Base-by-base conservation (phyloP, 2,797 vertebrate genomes). In the Smutsia gigantea region DNA sequence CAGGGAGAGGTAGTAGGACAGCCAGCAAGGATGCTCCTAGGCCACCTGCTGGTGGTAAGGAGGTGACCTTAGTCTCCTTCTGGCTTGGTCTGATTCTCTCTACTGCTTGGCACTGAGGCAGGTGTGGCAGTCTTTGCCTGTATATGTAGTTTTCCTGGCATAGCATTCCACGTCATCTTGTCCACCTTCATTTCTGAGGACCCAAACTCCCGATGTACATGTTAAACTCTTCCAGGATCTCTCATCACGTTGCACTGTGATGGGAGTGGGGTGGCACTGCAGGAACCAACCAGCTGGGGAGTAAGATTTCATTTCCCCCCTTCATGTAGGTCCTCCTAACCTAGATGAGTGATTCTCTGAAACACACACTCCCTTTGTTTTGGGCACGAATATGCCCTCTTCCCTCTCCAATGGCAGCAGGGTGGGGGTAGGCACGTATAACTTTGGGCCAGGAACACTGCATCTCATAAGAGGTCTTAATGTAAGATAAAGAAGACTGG, bases 111-210 rank as follows among this genome's bases (percentile, higher is more conserved):
- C 6, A 23, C 69, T 13, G 34, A 49, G 34, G 68, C 37, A 25
- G 81, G 27, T 66, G 23, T 0, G 2, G 42, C 31, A 39, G 19
- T 68, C 77, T 94, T 87, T 79, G 64, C 39, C 57, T 77, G 5
- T 2, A 18, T 5, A 17, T 51, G 12, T 34, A 14, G 23, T 82
- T 93, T 72, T 83, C 42, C 46, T 37, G 27, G 31, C 25, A 4
- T 13, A 53, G 75, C 57, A n/a, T 83, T 64, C 53, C 57, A 46
- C 18, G n/a, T 79, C 12, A 8, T 25, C 12, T 63, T 19, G 46
- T 74, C 46, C 23, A 29, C 4, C 4, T 90, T 93, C 18, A n/a
- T 87, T 92, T 90, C 68, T 72, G 87, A 89, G 31, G 71, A 51
- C 34, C 39, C n/a, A 15, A 27, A n/a, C 23, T 61, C 39, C 29